Base-by-base conservation (phyloP, 1,140 invertebrate species). In the Diorhabda sublineata region DNA sequence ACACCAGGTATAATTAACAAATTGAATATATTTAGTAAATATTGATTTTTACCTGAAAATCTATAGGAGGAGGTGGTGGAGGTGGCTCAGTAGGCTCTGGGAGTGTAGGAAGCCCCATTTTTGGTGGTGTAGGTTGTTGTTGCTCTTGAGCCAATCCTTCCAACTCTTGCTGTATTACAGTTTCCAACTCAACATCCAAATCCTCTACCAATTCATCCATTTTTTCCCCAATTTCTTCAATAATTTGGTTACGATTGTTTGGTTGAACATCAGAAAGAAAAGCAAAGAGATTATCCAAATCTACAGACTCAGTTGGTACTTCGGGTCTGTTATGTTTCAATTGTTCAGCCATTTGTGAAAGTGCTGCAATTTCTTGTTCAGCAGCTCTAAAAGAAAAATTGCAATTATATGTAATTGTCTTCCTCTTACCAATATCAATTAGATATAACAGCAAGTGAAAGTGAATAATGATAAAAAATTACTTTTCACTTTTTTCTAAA, bases 251-350 rank as follows among this genome's bases (percentile, higher is more conserved):
- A 3, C 85, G 82, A 57, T 83, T 80, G 80, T 87, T 75, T 3
- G 84, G 83, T 9, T 93, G 90, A 9, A 93, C 89, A 69, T 95
- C 93, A 0, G 92, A 92, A 5, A 98, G 83, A 79, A 98, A 98
- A 61, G 93, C 93, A 82, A 97, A 98, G 75, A 98, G 85, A 82
- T 96, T 95, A 80, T 98, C 95, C 62, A 98, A 84, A 79, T 97
- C 94, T 0, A 97, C 90, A 1, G 92, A 92, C 57, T 85, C 80
- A 74, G 73, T 79, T 78, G 64, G 84, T 70, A 67, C 83, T 57
- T 86, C 84, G 1, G 81, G 81, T 71, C 88, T 82, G 58, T 87
- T 89, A 2, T 85, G 85, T 79, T 91, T 91, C 70, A 92, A 82
- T 70, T 91, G 89, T 78, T 92, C 90, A 0, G 92, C 90, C 84